A percentile compares a stretch with the other conserved stretches of the same genome.
These are phyloP conservation scores for Macrophya annulata DNA, from an alignment of 2,888 invertebrate species.

Conservation along the genomic window DNA sequence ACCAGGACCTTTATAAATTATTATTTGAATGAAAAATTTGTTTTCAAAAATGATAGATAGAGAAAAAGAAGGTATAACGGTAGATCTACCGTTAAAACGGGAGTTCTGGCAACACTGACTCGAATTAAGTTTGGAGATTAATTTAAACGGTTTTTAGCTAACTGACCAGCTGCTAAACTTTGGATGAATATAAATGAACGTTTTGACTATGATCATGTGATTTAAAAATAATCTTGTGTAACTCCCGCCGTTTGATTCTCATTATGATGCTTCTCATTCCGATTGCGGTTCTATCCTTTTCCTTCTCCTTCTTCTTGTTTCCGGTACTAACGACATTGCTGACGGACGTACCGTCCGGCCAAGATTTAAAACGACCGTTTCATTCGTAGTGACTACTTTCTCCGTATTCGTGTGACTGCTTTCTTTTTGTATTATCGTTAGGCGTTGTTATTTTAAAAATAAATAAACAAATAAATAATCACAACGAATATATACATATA, in stretches of 20 bases:
- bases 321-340: constrained; percentile 44
- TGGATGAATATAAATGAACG: neutral
- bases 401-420: constrained; percentile 36
- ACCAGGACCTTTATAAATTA: too few species aligned
- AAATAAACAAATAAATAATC: neutral
- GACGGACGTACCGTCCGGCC: constrained; percentile 5
- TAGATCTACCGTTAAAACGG: too few species aligned
- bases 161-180: neutral
- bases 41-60: too few species aligned
- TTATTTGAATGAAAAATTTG: too few species aligned
- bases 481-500: neutral
- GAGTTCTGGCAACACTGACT: too few species aligned
- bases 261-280: neutral
- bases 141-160: neutral
- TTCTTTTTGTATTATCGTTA: constrained; percentile 35
- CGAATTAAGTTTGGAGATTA: neutral
- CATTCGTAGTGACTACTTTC: constrained; percentile 33
- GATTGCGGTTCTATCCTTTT: neutral
- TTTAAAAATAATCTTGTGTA: neutral
- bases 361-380: constrained; percentile 32
- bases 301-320: neutral
- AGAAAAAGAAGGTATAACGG: too few species aligned
- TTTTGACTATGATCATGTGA: constrained; percentile 2
- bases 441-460: constrained; percentile 17
- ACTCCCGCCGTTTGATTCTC: neutral